Evolutionary conservation across 2,888 invertebrate genomes (phyloP).

Genomic region (Baronia brevicornis): DNA sequence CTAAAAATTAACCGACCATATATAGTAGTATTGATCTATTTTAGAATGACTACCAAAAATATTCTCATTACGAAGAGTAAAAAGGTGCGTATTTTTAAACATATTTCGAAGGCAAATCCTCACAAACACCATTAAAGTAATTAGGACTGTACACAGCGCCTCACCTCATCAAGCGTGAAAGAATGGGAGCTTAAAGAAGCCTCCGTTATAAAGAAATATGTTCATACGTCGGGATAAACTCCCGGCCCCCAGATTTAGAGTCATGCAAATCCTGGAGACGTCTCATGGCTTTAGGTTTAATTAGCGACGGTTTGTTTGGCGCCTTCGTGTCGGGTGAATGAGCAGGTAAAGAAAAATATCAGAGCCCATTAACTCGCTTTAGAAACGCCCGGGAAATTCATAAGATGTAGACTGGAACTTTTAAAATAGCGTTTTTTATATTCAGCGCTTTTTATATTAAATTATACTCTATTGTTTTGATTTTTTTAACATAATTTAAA

Average conservation of each 20-base stretch:
- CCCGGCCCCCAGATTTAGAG: slow-evolving; percentile 37
- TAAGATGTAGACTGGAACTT: neutral
- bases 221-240: slow-evolving; percentile 38
- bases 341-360: slow-evolving; percentile 11
- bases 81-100: too few relatives aligned
- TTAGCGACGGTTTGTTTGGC: slow-evolving; percentile 28
- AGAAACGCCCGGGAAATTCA: slow-evolving; percentile 5
- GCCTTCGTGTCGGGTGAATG: slow-evolving; percentile 11
- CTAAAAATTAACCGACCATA: too few relatives aligned
- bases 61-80: too few relatives aligned
- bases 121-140: neutral
- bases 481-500: too few relatives aligned
- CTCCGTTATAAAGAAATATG: slow-evolving; percentile 37
- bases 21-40: too few relatives aligned
- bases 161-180: slow-evolving; percentile 11
- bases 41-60: too few relatives aligned
- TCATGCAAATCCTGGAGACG: slow-evolving; percentile 39
- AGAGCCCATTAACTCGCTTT: slow-evolving; percentile 6
- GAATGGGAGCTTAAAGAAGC: slow-evolving; percentile 31
- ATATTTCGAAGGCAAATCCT: neutral
- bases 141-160: neutral
- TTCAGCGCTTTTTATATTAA: too few relatives aligned
- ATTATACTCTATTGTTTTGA: too few relatives aligned
- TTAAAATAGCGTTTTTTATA: too few relatives aligned
- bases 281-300: slow-evolving; percentile 32